These are phyloP conservation scores for Oryzias woworae DNA, from an alignment of 2,113 vertebrate species.

Conservation along the genomic window DNA sequence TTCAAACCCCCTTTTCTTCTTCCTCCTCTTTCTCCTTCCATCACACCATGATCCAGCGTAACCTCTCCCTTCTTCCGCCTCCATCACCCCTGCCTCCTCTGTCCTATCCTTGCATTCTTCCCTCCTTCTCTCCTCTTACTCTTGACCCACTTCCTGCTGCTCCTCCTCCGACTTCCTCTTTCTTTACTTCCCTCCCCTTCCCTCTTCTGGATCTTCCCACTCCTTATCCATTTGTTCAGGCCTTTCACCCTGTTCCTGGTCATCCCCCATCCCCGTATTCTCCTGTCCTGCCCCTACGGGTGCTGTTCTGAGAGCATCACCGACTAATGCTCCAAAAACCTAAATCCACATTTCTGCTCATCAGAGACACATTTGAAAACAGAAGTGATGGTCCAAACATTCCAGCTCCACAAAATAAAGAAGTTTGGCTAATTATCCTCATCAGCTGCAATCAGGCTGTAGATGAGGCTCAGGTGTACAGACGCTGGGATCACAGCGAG, in stretches of 20 bases:
- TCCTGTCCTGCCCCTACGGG: constrained; percentile 56
- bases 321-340: no score
- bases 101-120: constrained; percentile 54
- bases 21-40: constrained; percentile 58
- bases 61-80: constrained; percentile 56
- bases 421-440: constrained; percentile 61
- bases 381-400: constrained; percentile 5
- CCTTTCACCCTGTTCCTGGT: constrained; percentile 57
- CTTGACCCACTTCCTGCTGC: constrained; percentile 33
- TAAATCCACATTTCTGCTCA: no score
- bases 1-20: constrained; percentile 45
- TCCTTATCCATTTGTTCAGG: constrained; percentile 49
- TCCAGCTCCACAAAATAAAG: constrained; percentile 18
- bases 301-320: constrained; percentile 49
- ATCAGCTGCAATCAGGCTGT: constrained; percentile 50
- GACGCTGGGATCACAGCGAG: constrained; percentile 21
- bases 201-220: constrained; percentile 32
- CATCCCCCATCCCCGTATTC: constrained; percentile 47
- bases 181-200: constrained; percentile 56
- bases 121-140: constrained; percentile 51
- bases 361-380: no score
- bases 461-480: constrained; percentile 69
- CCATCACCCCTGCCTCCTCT: constrained; percentile 37
- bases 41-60: constrained; percentile 68
- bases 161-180: constrained; percentile 42